phyloP scores from a whole-genome alignment of 2,113 vertebrate species.

The Hippocampus mohnikei region DNA sequence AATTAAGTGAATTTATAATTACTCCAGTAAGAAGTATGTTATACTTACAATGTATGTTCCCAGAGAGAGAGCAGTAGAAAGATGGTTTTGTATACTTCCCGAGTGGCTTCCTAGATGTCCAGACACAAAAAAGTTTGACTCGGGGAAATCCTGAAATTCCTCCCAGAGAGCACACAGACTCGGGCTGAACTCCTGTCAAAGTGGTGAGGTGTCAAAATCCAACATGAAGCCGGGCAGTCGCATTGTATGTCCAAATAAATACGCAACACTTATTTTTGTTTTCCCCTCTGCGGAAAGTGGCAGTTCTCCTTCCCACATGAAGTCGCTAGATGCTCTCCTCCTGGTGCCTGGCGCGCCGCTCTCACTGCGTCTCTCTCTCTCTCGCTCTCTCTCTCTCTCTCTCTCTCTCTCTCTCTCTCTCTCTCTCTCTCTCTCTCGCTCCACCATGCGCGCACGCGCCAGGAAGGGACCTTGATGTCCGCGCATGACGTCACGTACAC shows the following conservation, averaged over 20 bases:
- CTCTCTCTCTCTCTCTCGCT: conserved; percentile 20
- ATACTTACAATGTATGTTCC: conserved; percentile 50
- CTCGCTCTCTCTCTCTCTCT: conserved; percentile 54
- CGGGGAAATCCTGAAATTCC: conserved; percentile 32
- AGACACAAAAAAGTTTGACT: conserved; percentile 32
- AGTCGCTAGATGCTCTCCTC: conserved; percentile 40
- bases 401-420: conserved; percentile 50
- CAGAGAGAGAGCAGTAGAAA: conserved; percentile 22
- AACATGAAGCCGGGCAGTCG: conserved; percentile 47
- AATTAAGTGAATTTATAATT: not conserved
- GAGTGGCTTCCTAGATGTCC: conserved; percentile 45
- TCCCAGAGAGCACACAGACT: conserved; percentile 22
- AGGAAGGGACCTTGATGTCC: conserved; percentile 53
- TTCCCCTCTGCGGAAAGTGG: not conserved
- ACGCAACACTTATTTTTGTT: conserved; percentile 4
- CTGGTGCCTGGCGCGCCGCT: conserved; percentile 19
- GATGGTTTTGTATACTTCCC: conserved; percentile 37
- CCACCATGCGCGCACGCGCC: not conserved
- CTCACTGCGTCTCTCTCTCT: conserved; percentile 52
- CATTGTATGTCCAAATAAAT: conserved; percentile 66
- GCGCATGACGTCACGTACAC: conserved; percentile 61
- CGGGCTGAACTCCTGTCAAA: conserved; percentile 45
- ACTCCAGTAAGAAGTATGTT: not conserved
- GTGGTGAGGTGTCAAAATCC: conserved; percentile 49
- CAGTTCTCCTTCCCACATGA: conserved; percentile 12